Base-by-base conservation (phyloP, 2,888 invertebrate genomes). In the Melinaea menophilus region DNA sequence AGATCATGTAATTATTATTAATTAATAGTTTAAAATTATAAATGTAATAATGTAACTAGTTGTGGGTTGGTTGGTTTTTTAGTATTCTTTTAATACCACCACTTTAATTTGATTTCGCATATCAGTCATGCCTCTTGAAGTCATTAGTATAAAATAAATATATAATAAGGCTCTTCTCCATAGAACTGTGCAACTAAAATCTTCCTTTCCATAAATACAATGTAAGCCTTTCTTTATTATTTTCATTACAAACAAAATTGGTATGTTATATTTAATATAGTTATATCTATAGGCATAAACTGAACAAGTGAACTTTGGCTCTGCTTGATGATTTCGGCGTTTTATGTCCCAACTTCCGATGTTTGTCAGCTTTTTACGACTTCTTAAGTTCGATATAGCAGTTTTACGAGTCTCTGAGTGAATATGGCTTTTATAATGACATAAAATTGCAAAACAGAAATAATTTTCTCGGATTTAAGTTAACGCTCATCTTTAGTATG, bases 401-500 rank as follows among this genome's bases (percentile, higher is more conserved):
- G 57, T 66, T 66, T 66, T 66, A 66, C 61, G 46, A 59, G 56
- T 59, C 45, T 66, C 58, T 61, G 58, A 64, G 60, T 55, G 64
- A 64, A 64, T 64, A 61, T 61, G 55, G 64, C 60, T 61, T 46
- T 58, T 61, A 57, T 61, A 57, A 41, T 41, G 41, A 41, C 41
- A 41, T 41, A 55, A 60, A 64, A 57, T 48, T 64, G 13, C 51
- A 31, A 22, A 51, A 51, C 13, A 13, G 22, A 51, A 51, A 77
- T 79, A 80, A 80, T 80, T 77, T 51, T 31, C 13, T 22, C 5
- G 7, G 51, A 51, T 22, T 51, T 51, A 51, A 51, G 22, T 22
- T 51, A 22, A 51, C 5, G 22, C 13, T 31, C 51, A 4, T 22
- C n/a, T n/a, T n/a, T n/a, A 11, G 4, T 5, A 47, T 47, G n/a